A percentile compares a stretch with the other conserved stretches of the same genome.
Conservation (phyloP, 1,140 invertebrate genomes). For the Mercenaria mercenaria region DNA sequence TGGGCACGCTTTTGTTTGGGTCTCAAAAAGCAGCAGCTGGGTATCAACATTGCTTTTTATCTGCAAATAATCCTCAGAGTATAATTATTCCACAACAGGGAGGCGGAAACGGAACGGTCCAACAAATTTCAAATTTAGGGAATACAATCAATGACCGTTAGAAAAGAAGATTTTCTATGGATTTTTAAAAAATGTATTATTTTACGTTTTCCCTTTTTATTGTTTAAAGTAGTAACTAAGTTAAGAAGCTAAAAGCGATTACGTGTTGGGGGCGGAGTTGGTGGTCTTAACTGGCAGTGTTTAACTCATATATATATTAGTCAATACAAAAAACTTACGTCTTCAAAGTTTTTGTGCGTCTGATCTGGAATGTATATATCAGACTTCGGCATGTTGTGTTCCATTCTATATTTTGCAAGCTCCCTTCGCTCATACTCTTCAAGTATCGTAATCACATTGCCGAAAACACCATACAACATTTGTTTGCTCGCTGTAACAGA, state of each 20-base stretch:
- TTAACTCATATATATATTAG: background rate
- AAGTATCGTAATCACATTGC: slow-evolving; percentile 5
- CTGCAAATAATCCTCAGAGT: too few relatives aligned
- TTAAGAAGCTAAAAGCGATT: background rate
- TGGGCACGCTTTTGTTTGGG: background rate
- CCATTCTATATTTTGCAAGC: background rate
- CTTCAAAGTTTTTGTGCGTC: background rate
- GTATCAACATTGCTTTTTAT: background rate
- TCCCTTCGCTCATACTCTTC: slow-evolving; percentile 1
- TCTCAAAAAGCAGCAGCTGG: slow-evolving; percentile 12
- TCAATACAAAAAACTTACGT: background rate
- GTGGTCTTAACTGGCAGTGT: too few relatives aligned
- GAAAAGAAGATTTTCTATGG: background rate
- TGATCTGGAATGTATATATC: background rate
- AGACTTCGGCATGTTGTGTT: background rate
- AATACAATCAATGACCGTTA: background rate
- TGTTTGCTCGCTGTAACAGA: slow-evolving; percentile 19
- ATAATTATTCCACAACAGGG: too few relatives aligned
- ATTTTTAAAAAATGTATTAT: too few relatives aligned
- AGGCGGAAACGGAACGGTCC: background rate
- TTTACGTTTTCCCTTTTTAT: background rate
- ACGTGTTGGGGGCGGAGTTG: background rate
- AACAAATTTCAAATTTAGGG: background rate
- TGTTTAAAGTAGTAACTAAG: background rate
- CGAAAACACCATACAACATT: slow-evolving; percentile 13